These are phyloP conservation scores for Passer montanus DNA, from an alignment of 2,113 vertebrate species.

Conservation along the genomic window DNA sequence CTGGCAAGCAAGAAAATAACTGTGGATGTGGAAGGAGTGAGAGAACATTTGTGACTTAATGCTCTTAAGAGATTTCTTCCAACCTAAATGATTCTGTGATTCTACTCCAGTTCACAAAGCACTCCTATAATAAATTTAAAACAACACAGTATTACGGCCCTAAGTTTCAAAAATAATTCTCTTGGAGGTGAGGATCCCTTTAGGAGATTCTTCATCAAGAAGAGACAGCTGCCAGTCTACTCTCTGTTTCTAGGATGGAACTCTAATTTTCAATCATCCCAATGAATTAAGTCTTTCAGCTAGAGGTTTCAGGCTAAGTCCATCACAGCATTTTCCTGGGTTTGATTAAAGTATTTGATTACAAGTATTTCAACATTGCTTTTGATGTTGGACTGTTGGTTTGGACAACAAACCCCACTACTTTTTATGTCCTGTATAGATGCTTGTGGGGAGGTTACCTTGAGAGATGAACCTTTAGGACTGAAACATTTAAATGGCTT, in stretches of 20 bases:
- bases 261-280: neutral
- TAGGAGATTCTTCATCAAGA: neutral
- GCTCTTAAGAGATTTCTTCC: neutral
- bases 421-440: neutral
- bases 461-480: slow-evolving; percentile 92
- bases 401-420: neutral
- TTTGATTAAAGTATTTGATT: neutral
- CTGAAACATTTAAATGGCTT: slow-evolving; percentile 93
- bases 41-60: neutral
- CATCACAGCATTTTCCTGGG: neutral
- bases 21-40: neutral
- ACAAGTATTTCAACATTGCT: neutral
- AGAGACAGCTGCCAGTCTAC: neutral
- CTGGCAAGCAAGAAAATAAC: neutral
- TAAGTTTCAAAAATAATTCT: neutral
- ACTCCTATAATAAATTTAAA: neutral
- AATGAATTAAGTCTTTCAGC: neutral
- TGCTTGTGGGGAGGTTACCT: slow-evolving; percentile 74
- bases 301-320: neutral
- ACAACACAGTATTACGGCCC: neutral
- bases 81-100: neutral
- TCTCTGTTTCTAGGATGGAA: neutral
- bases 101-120: neutral
- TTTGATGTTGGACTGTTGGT: neutral
- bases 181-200: neutral